Evolutionary conservation across 2,888 invertebrate species (phyloP).

Genomic region (Cosmopolites sordidus): DNA sequence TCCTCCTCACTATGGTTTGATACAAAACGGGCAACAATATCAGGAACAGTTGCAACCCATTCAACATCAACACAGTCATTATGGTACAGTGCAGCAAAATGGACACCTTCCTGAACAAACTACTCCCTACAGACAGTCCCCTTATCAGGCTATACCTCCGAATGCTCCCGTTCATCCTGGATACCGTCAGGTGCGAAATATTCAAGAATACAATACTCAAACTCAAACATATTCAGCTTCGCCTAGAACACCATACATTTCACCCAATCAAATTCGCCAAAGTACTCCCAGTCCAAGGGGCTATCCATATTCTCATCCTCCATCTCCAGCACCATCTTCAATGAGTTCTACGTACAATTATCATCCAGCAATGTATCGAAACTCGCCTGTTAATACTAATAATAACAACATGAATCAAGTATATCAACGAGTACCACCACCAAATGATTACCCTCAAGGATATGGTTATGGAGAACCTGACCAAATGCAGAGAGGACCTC

Average conservation of each 20-base stretch:
- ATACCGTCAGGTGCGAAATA: slow-evolving; percentile 13
- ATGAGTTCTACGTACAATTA: slow-evolving; percentile 35
- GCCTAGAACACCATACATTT: slow-evolving; percentile 22
- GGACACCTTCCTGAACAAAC: slow-evolving; percentile 7
- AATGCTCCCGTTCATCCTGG: slow-evolving; percentile 32
- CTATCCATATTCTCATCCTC: slow-evolving; percentile 35
- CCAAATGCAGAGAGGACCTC: slow-evolving; percentile 19
- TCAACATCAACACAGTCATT: slow-evolving; percentile 19
- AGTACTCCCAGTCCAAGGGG: slow-evolving; percentile 33
- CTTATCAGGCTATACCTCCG: slow-evolving; percentile 39
- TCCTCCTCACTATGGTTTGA: slow-evolving; percentile 4
- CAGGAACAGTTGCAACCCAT: slow-evolving; percentile 24
- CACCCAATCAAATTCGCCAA: slow-evolving; percentile 30
- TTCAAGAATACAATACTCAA: slow-evolving; percentile 15
- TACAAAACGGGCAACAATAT: not conserved
- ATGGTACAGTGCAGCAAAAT: slow-evolving; percentile 14
- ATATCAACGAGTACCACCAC: slow-evolving; percentile 37
- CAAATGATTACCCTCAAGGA: slow-evolving; percentile 28
- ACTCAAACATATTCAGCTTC: slow-evolving; percentile 27
- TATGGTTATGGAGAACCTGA: slow-evolving; percentile 27
- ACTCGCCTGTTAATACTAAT: slow-evolving; percentile 8
- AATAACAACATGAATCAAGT: slow-evolving; percentile 8
- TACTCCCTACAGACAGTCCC: slow-evolving; percentile 36
- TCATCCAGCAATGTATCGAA: slow-evolving; percentile 30
- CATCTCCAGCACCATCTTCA: slow-evolving; percentile 40